Evolutionary conservation across 2,113 vertebrate genomes (phyloP).

Genomic region (Hippocampus guttulatus): DNA sequence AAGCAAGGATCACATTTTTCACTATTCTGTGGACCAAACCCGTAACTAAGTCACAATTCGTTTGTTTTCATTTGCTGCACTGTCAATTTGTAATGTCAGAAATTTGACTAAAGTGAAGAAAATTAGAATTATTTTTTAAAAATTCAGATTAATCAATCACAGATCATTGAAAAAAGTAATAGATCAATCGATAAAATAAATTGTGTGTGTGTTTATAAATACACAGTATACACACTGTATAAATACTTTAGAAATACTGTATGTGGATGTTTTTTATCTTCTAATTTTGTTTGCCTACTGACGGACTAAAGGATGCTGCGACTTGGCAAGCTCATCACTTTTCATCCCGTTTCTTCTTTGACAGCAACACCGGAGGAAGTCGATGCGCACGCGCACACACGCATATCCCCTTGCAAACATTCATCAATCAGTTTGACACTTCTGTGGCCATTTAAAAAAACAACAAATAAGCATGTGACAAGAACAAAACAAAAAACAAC

Average conservation of each 20-base stretch:
- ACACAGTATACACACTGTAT: background rate
- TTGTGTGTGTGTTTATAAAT: background rate
- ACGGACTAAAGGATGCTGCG: constrained; percentile 52
- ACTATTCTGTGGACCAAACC: no score
- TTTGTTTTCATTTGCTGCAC: no score
- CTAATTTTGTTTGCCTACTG: constrained; percentile 62
- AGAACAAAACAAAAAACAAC: background rate
- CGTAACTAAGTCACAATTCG: no score
- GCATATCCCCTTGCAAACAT: background rate
- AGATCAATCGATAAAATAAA: no score
- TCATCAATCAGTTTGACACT: constrained; percentile 11
- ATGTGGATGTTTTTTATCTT: constrained; percentile 34
- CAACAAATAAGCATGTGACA: background rate
- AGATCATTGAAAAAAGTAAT: no score
- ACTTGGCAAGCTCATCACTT: background rate
- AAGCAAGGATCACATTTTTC: no score
- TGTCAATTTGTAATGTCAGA: no score
- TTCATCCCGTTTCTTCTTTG: background rate
- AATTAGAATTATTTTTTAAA: no score
- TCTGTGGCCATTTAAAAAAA: background rate
- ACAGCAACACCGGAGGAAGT: background rate
- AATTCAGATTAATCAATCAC: no score
- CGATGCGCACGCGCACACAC: background rate
- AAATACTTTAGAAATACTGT: constrained; percentile 1
- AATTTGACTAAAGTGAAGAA: no score